A percentile compares a stretch with the other conserved stretches of the same genome.
Evolutionary conservation across 2,888 invertebrate species (phyloP).

Genomic region (Pammene fasciana): DNA sequence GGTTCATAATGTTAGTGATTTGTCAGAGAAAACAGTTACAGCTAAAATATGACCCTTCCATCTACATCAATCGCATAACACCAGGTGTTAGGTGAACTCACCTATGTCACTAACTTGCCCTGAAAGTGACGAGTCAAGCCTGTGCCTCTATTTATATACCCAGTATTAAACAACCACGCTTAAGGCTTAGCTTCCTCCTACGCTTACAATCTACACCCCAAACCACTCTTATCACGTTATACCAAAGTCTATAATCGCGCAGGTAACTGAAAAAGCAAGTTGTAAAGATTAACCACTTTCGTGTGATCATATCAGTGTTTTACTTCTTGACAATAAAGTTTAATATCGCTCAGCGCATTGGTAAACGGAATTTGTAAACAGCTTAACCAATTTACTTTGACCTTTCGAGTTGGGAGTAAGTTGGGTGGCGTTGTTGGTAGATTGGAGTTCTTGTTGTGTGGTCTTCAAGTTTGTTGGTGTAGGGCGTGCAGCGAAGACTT

Average conservation of each 20-base stretch:
- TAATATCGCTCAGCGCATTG: not conserved
- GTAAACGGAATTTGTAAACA: slow-evolving; percentile 1
- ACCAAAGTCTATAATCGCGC: slow-evolving; percentile 6
- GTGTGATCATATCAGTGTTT: not conserved
- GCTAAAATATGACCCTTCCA: too few species aligned
- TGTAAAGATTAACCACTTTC: slow-evolving; percentile 18
- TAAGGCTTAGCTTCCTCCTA: slow-evolving; percentile 31
- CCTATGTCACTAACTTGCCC: slow-evolving; percentile 10
- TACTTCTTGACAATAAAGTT: slow-evolving; percentile 4
- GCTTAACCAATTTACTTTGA: slow-evolving; percentile 23
- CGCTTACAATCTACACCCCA: slow-evolving; percentile 18
- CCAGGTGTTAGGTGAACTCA: not conserved
- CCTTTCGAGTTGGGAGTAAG: slow-evolving; percentile 3
- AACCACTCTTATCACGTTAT: not conserved
- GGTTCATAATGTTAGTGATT: too few species aligned
- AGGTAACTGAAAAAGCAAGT: not conserved
- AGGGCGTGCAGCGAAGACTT: slow-evolving; percentile 51
- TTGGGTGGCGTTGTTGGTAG: not conserved
- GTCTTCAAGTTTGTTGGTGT: slow-evolving; percentile 50
- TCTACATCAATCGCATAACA: not conserved
- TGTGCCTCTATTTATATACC: slow-evolving; percentile 19
- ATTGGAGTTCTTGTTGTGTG: slow-evolving; percentile 17
- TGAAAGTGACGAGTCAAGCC: slow-evolving; percentile 6
- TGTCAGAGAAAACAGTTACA: too few species aligned
- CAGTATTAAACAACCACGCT: slow-evolving; percentile 23